Base-by-base conservation (phyloP, 2,113 vertebrate genomes). In the Varanus komodoensis region DNA sequence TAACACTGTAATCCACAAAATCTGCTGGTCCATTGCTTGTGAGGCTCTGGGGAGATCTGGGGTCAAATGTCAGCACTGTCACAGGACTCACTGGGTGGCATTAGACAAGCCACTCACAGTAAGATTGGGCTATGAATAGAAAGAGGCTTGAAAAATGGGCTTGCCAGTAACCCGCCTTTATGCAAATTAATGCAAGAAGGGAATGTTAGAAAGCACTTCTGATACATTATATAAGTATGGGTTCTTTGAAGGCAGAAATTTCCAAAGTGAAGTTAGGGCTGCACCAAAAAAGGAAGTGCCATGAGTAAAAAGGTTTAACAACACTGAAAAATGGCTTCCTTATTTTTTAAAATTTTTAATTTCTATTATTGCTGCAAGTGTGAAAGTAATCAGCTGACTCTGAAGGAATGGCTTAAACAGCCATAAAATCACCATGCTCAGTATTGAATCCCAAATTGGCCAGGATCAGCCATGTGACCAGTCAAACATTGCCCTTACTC, bases 61-160 rank as follows among this genome's bases (percentile, higher is more conserved):
- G 89, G 85, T 93, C 82, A 8, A 68, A 34, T 91, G 57, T 57
- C 82, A 88, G 77, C 79, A 79, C 84, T 89, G 86, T 86, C 84
- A 57, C 88, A 82, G 64, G 38, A 90, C n/a, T 3, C 77, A 93
- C 91, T 87, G 93, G 89, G 96, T 95, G 95, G 95, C 92, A 92
- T 44, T 61, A 82, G 71, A 71, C 83, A 87, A 0, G 9, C 48
- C 8, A 19, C 44, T 73, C 38, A 25, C 79, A 74, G 87, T 73
- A 73, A 73, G 73, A 61, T 89, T 50, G 44, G 25, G 64, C 61
- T 68, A 68, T 14, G 48, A 50, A 69, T 48, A 57, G 68, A 11
- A 87, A 19, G 15, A 1, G 15, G 38, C 44, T 61, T 74, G 2
- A 44, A 77, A 87, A 77, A 77, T 44, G 25, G 87, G 19, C 7